phyloP scores from a whole-genome alignment of 1,140 invertebrate species.

The Lasioglossum baleicum region DNA sequence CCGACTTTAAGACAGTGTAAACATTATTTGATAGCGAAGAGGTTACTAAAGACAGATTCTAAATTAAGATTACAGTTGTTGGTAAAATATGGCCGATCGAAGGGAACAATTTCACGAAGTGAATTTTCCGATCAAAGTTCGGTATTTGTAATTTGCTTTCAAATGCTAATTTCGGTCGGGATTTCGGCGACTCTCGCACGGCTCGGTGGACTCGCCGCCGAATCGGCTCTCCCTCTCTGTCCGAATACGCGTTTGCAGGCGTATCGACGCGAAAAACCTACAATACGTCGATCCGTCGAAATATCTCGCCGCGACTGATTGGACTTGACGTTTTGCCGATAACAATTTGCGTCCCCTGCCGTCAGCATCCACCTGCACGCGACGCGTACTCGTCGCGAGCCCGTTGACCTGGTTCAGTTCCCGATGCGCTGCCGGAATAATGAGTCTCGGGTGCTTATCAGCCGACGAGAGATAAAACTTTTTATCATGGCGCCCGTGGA shows the following conservation, averaged over 20 bases:
- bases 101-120: too few species aligned
- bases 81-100: too few species aligned
- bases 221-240: background rate
- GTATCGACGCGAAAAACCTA: conserved; percentile 2
- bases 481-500: background rate
- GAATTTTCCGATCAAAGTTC: too few species aligned
- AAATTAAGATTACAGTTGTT: too few species aligned
- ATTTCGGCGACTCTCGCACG: too few species aligned
- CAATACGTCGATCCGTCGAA: conserved; percentile 33
- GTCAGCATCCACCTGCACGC: conserved; percentile 47
- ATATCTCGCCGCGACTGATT: conserved; percentile 48
- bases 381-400: conserved; percentile 15
- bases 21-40: too few species aligned
- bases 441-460: conserved; percentile 44
- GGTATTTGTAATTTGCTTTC: too few species aligned
- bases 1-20: too few species aligned
- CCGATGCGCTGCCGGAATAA: conserved; percentile 44
- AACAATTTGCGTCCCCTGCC: conserved; percentile 31
- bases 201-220: too few species aligned
- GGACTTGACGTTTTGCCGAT: conserved; percentile 55
- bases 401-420: conserved; percentile 53
- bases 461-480: conserved; percentile 53
- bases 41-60: too few species aligned
- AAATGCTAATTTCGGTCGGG: too few species aligned
- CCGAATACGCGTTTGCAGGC: background rate